Evolutionary conservation across 2,888 invertebrate genomes (phyloP), one percentile per base, ranked within the genome.

Genomic region (Leptinotarsa rubiginosa): DNA sequence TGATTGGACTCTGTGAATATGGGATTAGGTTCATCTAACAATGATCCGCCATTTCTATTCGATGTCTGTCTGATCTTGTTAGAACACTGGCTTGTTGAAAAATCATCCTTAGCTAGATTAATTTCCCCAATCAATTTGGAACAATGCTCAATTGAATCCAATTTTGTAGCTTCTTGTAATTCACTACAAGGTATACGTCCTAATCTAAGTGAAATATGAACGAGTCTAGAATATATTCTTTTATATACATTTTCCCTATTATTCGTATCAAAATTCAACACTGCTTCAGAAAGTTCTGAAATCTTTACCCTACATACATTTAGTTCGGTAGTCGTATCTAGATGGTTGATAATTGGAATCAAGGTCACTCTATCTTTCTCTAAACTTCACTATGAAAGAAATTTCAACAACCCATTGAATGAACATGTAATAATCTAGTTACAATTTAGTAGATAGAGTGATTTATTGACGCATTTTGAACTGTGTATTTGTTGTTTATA

Each of bases 171-270:
- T 12, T 20, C n/a, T 50, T 16, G 10, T 12, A 3, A 13, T 12
- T 10, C 54, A 5, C 3, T 12, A 20, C n/a, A n/a, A 12, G 12
- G 10, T 18, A 54, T 18, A 22, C 49, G 50, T 3, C 47, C n/a
- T 20, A 50, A 20, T 16, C 66, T 20, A 4, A 20, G 20, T n/a
- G 20, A 50, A 7, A 49, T 20, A 50, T 70, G 70, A 16, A 49
- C 13, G 10, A 64, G 25, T 18, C 70, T 47, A 10, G 64, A 47
- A n/a, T 62, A 64, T 10, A 70, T 62, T 25, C 70, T 16, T 50
- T 70, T 59, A 50, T n/a, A 70, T 70, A 52, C 70, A 64, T 70
- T 70, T n/a, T 16, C 25, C n/a, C 41, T 62, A n/a, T 70, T 70
- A 18, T 64, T 25, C 12, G 12, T 15, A 50, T 70, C 64, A 31